These are phyloP conservation scores for Nesometra sesokonis DNA, from an alignment of 35 echinoderm and acorn worm species.

Conservation along the genomic window DNA sequence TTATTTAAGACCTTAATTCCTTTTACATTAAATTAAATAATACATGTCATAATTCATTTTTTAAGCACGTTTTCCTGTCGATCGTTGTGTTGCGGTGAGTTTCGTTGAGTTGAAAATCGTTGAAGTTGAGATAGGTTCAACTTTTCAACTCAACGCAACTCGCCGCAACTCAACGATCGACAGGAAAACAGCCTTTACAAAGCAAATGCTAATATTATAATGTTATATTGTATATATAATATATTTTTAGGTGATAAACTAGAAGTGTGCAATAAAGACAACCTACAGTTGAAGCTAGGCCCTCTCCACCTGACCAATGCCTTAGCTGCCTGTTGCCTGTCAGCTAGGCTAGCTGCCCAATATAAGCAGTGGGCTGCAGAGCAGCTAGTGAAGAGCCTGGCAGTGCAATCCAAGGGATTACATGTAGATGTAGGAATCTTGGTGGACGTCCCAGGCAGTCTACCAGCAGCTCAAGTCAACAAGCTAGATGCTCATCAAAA, in stretches of 20 bases:
- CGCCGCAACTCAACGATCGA: too few relatives aligned
- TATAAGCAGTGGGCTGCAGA: constrained; percentile 95
- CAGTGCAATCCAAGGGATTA: constrained; percentile 31
- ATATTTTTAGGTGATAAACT: neutral
- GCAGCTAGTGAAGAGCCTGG: constrained; percentile 77
- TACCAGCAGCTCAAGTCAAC: constrained; percentile 47
- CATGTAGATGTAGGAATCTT: neutral
- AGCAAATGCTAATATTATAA: too few relatives aligned
- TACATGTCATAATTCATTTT: too few relatives aligned
- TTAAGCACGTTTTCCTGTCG: too few relatives aligned
- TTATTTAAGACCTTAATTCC: too few relatives aligned
- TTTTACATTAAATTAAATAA: too few relatives aligned
- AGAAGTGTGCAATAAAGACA: constrained; percentile 2
- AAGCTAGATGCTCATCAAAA: constrained; percentile 74
- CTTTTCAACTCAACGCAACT: too few relatives aligned
- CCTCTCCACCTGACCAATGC: constrained; percentile 84
- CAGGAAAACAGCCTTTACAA: too few relatives aligned
- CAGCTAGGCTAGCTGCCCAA: constrained; percentile 52
- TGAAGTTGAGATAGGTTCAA: too few relatives aligned
- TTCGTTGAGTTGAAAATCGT: too few relatives aligned
- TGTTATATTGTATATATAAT: neutral
- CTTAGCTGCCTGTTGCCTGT: constrained; percentile 87
- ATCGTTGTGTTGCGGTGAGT: too few relatives aligned
- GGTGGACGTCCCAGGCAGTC: constrained; percentile 55
- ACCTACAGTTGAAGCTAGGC: constrained; percentile 15